phyloP scores from a whole-genome alignment of 2,888 invertebrate species.

The Microctonus hyperodae region DNA sequence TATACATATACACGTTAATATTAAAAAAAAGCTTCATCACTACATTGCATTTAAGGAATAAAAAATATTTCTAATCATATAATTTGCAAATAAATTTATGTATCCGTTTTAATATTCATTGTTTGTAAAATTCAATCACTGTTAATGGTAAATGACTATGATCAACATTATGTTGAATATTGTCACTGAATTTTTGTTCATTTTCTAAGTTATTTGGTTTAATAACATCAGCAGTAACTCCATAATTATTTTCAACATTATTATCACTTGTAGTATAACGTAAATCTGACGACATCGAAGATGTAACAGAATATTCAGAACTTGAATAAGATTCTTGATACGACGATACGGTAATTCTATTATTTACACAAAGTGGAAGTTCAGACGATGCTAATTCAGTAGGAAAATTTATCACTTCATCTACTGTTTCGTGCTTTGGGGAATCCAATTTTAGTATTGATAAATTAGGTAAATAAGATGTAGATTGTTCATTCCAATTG shows the following conservation, averaged over 20 bases:
- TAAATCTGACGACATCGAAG: neutral
- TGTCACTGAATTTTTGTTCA: neutral
- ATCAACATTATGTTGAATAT: neutral
- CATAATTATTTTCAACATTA: too few relatives aligned
- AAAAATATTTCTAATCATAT: too few relatives aligned
- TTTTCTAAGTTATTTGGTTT: neutral
- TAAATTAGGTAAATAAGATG: constrained; percentile 27
- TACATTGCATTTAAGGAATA: too few relatives aligned
- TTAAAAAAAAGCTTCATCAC: too few relatives aligned
- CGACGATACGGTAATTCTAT: neutral
- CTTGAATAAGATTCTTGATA: neutral
- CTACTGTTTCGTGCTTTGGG: constrained; percentile 41
- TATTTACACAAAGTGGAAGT: constrained; percentile 37
- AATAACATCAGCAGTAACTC: too few relatives aligned
- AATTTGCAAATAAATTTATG: neutral
- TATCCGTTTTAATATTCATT: neutral
- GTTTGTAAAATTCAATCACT: neutral
- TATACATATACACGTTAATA: too few relatives aligned
- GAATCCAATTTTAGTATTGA: neutral
- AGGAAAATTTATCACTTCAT: constrained; percentile 14
- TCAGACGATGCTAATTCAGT: constrained; percentile 34
- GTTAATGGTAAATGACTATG: neutral
- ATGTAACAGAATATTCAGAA: neutral
- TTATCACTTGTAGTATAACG: neutral
- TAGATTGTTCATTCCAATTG: neutral